Base-by-base conservation (phyloP, 2,888 invertebrate genomes). In the Pristionchus entomophagus region DNA sequence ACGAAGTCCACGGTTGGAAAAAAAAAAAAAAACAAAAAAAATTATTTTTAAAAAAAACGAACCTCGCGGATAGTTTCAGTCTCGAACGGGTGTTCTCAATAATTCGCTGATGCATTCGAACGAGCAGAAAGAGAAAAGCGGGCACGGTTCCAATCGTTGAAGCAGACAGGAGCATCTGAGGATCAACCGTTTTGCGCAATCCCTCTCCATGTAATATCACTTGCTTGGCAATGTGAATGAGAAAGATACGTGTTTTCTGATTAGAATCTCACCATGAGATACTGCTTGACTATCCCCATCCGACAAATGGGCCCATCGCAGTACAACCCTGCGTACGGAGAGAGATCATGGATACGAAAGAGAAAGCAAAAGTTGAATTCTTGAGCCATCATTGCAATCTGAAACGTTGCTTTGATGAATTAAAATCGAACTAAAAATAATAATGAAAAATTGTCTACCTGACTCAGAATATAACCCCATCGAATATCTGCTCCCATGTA, bases 351-450 rank as follows among this genome's bases (percentile, higher is more conserved):
- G 0, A 73, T 26, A 17, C 73, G 73, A 26, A 73, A 73, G 0
- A 73, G 73, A 26, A 73, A 73, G 41, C 73, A 73, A 26, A 73
- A 73, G 17, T 73, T 73, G 73, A 73, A 73, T 41, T 73, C 73
- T 41, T 73, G 73, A 2, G 4, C 1, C 10, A 5, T 73, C 73
- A 73, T 73, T 0, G 41, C 38, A 0, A 73, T 14, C 73, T 73
- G 45, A 69, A 38, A 14, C 19, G 35, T 62, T 26, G 10, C 26
- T 26, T 12, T 10, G 10, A 59, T 26, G 22, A n/a, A n/a, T n/a
- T n/a, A n/a, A n/a, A n/a, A n/a, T n/a, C n/a, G n/a, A n/a, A n/a
- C n/a, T n/a, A n/a, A n/a, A n/a, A n/a, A n/a, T n/a, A n/a, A n/a
- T n/a, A n/a, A n/a, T n/a, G 45, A 45, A 45, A 45, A 45, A n/a